Conservation (phyloP, 2,888 invertebrate genomes). For the Tetragnatha montana region DNA sequence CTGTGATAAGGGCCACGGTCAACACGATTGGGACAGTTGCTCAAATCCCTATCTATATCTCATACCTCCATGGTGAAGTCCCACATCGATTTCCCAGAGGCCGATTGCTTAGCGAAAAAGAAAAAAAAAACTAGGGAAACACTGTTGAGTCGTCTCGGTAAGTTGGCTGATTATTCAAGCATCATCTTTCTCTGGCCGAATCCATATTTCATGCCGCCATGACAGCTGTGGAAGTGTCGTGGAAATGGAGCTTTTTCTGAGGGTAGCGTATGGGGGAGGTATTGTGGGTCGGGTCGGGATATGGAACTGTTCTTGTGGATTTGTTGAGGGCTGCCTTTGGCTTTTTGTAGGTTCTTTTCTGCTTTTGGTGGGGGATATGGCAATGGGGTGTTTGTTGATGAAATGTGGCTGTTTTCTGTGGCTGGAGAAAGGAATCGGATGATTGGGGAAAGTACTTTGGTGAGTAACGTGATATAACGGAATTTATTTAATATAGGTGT, state of each 20-base stretch:
- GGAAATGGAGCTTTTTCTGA: slow-evolving; percentile 8
- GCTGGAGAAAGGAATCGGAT: too few relatives aligned
- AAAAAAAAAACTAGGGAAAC: slow-evolving; percentile 18
- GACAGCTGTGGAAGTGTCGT: slow-evolving; percentile 44
- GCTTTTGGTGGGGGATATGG: too few relatives aligned
- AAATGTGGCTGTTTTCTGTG: too few relatives aligned
- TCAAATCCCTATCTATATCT: not conserved
- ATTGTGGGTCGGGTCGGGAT: not conserved
- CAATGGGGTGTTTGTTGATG: too few relatives aligned
- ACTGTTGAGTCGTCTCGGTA: slow-evolving; percentile 17
- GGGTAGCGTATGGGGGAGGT: slow-evolving; percentile 29
- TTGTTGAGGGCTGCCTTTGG: too few relatives aligned
- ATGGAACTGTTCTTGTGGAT: too few relatives aligned
- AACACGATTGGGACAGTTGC: not conserved
- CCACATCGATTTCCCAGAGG: slow-evolving; percentile 4
- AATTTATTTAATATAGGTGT: too few relatives aligned
- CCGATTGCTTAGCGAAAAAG: slow-evolving; percentile 19
- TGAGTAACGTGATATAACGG: too few relatives aligned
- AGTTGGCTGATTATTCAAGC: slow-evolving; percentile 56
- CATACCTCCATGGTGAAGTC: slow-evolving; percentile 1
- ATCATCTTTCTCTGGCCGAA: slow-evolving; percentile 34
- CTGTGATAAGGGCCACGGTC: too few relatives aligned
- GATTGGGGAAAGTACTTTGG: too few relatives aligned
- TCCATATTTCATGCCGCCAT: slow-evolving; percentile 60
- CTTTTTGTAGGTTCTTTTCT: too few relatives aligned